Conservation (phyloP, 2,888 invertebrate genomes). For the Caenorhabditis becei region DNA sequence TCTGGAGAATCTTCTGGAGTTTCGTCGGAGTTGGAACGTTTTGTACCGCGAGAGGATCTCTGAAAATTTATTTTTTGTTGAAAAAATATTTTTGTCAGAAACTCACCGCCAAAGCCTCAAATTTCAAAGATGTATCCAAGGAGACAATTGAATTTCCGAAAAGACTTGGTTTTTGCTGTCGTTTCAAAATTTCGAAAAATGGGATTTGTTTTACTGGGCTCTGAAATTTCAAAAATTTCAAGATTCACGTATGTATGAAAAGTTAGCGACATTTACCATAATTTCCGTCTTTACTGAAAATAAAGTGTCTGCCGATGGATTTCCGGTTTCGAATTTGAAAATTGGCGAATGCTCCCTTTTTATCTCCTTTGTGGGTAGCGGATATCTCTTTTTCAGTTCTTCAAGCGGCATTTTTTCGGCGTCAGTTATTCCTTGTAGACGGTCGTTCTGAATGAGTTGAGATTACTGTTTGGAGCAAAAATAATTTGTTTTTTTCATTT, state of each 20-base stretch:
- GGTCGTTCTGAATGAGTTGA: constrained; percentile 11
- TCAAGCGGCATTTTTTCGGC: not conserved
- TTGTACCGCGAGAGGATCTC: too few species aligned
- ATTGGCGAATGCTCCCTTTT: not conserved
- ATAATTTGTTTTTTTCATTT: not conserved
- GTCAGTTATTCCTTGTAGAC: not conserved
- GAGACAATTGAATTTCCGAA: constrained; percentile 18
- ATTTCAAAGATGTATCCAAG: not conserved
- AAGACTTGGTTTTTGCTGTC: constrained; percentile 17
- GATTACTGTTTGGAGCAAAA: too few species aligned
- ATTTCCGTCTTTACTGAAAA: not conserved
- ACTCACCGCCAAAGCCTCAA: not conserved
- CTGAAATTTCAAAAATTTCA: not conserved
- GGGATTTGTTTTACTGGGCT: not conserved
- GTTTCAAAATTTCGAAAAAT: constrained; percentile 6
- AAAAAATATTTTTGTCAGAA: not conserved
- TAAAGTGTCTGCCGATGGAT: too few species aligned
- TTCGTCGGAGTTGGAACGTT: too few species aligned
- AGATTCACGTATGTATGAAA: not conserved
- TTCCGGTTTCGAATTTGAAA: too few species aligned
- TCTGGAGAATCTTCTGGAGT: too few species aligned
- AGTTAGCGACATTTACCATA: not conserved
- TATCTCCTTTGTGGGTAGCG: not conserved
- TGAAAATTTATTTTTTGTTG: not conserved
- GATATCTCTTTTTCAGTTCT: not conserved